Conservation (phyloP, 2,888 invertebrate species). For the Cybosia mesomella region DNA sequence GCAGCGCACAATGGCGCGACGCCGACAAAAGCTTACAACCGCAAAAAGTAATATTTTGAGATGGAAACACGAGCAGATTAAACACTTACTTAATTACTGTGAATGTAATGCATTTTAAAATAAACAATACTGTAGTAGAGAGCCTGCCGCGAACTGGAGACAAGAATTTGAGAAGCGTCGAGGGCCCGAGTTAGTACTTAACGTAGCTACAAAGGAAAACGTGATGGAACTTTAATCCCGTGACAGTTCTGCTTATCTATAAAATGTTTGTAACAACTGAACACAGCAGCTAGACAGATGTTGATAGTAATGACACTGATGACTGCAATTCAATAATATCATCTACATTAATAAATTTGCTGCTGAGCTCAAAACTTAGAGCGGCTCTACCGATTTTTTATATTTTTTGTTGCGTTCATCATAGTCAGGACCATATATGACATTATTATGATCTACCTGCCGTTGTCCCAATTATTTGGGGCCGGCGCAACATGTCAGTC, state of each 20-base stretch:
- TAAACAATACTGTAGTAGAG: not conserved
- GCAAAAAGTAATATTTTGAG: conserved; percentile 28
- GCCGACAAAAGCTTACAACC: conserved; percentile 24
- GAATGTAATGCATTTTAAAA: conserved; percentile 54
- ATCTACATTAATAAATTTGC: not conserved
- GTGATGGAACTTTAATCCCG: not conserved
- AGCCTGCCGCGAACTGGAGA: not conserved
- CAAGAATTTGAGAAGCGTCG: not conserved
- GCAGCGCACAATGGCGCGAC: conserved; percentile 23
- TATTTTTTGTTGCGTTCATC: not conserved
- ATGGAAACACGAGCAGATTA: conserved; percentile 29
- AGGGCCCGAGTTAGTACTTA: conserved; percentile 1
- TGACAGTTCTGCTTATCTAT: not conserved
- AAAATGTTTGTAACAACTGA: not conserved
- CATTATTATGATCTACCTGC: too few relatives aligned
- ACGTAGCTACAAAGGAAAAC: not conserved
- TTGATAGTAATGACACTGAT: not conserved
- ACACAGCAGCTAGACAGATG: not conserved
- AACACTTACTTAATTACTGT: conserved; percentile 26
- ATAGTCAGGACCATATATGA: too few relatives aligned
- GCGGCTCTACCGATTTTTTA: not conserved
- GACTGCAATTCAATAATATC: not conserved
- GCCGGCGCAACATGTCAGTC: too few relatives aligned
- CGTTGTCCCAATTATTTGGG: too few relatives aligned
- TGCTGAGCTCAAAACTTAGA: not conserved